Base-by-base conservation (phyloP, 2,113 vertebrate species). In the Saimiri boliviensis region DNA sequence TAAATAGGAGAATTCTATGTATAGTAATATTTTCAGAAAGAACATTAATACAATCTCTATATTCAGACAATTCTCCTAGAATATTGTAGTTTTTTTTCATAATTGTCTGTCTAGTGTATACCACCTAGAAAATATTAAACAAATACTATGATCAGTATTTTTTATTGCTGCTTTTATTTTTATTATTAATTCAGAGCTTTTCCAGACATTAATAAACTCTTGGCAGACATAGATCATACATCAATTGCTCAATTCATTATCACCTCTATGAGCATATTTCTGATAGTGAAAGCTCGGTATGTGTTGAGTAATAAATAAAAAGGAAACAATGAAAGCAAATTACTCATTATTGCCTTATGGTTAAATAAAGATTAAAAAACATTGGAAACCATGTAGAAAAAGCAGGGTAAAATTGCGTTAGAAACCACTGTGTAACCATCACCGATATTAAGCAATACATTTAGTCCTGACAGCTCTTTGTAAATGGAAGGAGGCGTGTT, bases 261-360 rank as follows among this genome's bases (percentile, higher is more conserved):
- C 1, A 0, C 13, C 8, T 5, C 21, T 19, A 5, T 47, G 11
- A 40, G 25, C 8, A 7, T 8, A 17, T 74, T 74, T 42, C 42
- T 40, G 79, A 47, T 0, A 7, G 19, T 23, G 40, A 30, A 56
- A 37, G 49, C 37, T n/a, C 25, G 56, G 17, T 42, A 19, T 40
- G 37, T 80, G 42, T 60, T 45, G 27, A 13, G n/a, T 54, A 20
- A 63, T 87, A 56, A 58, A 40, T 56, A 5, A 87, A 93, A 87
- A 71, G 42, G 6, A 84, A 63, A 19, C 11, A 16, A 58, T 30
- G 49, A 83, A 47, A 79, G 32, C 8, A 23, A 47, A 5, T 5
- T 3, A 35, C 5, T 19, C 23, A 8, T 54, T 86, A 25, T 30
- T 20, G 45, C 21, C 37, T 42, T 17, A 47, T 79, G 47, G 70